A percentile compares a stretch with the other conserved stretches of the same genome.
Conservation (phyloP, 2,113 vertebrate genomes). For the Amia ocellicauda region DNA sequence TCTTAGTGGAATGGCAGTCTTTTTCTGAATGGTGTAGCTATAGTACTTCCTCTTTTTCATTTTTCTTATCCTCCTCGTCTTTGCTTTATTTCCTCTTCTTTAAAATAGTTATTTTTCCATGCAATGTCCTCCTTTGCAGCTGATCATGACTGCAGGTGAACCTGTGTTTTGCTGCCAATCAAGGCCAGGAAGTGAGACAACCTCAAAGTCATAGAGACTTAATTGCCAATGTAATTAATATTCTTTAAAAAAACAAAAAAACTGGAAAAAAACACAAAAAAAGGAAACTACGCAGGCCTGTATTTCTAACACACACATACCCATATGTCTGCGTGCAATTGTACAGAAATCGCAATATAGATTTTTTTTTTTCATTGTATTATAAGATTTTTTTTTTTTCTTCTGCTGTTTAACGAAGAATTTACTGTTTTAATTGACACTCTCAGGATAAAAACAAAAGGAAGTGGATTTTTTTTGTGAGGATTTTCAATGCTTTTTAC, state of each 20-base stretch:
- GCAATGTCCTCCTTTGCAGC: slow-evolving; percentile 65
- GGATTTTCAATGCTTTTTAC: slow-evolving; percentile 36
- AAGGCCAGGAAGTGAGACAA: slow-evolving; percentile 64
- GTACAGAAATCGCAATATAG: slow-evolving; percentile 76
- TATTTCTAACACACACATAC: slow-evolving; percentile 69
- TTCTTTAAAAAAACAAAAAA: slow-evolving; percentile 55
- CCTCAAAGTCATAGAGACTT: slow-evolving; percentile 66
- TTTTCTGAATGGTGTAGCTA: slow-evolving; percentile 47
- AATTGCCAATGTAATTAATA: slow-evolving; percentile 76
- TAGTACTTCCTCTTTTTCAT: slow-evolving; percentile 25
- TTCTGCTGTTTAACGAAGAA: slow-evolving; percentile 77
- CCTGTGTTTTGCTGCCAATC: slow-evolving; percentile 62
- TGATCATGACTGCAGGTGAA: slow-evolving; percentile 64
- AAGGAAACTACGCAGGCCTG: slow-evolving; percentile 63
- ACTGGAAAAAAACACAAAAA: slow-evolving; percentile 16
- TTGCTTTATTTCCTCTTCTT: slow-evolving; percentile 36
- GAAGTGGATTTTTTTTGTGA: slow-evolving; percentile 66
- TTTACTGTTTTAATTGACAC: slow-evolving; percentile 86
- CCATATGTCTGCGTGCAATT: slow-evolving; percentile 72
- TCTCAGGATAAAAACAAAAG: slow-evolving; percentile 92
- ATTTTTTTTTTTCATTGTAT: slow-evolving; percentile 87
- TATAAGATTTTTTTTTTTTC: slow-evolving; percentile 75
- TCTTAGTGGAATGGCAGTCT: slow-evolving; percentile 56
- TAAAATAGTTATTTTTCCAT: slow-evolving; percentile 45
- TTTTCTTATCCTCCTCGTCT: slow-evolving; percentile 47